These are phyloP conservation scores for Salvator merianae DNA, from an alignment of 2,113 vertebrate species.

Conservation along the genomic window DNA sequence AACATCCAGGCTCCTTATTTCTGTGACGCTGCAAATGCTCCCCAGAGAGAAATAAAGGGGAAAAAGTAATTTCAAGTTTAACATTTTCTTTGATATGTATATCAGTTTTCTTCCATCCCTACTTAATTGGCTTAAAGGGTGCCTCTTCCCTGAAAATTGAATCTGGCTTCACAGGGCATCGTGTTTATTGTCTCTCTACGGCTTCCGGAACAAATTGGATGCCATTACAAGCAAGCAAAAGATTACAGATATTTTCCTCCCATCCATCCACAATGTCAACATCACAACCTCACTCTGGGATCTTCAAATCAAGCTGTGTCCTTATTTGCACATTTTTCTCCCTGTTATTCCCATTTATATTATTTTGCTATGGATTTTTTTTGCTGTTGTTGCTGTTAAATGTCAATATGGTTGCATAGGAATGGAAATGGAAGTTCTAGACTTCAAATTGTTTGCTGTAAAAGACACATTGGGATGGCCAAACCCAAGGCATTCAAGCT, in stretches of 20 bases:
- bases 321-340: slow-evolving; percentile 46
- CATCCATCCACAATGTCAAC: not conserved
- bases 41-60: not conserved
- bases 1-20: slow-evolving; percentile 10
- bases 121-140: slow-evolving; percentile 38
- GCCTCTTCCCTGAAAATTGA: slow-evolving; percentile 23
- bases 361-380: slow-evolving; percentile 27
- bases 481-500: too few relatives aligned
- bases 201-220: slow-evolving; percentile 24
- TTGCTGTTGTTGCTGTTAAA: slow-evolving; percentile 48
- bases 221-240: slow-evolving; percentile 31
- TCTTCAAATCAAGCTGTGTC: slow-evolving; percentile 30
- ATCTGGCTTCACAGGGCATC: not conserved
- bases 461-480: not conserved
- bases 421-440: not conserved
- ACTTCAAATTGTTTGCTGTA: not conserved
- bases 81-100: slow-evolving; percentile 33
- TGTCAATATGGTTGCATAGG: not conserved
- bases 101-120: slow-evolving; percentile 20
- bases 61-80: slow-evolving; percentile 27
- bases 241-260: not conserved
- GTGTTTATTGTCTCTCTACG: slow-evolving; percentile 35
- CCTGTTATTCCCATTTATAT: slow-evolving; percentile 25
- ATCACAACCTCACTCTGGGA: slow-evolving; percentile 15
- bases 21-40: not conserved